These are phyloP conservation scores for Steinernema feltiae DNA, from an alignment of 1,140 invertebrate genomes.

Conservation along the genomic window DNA sequence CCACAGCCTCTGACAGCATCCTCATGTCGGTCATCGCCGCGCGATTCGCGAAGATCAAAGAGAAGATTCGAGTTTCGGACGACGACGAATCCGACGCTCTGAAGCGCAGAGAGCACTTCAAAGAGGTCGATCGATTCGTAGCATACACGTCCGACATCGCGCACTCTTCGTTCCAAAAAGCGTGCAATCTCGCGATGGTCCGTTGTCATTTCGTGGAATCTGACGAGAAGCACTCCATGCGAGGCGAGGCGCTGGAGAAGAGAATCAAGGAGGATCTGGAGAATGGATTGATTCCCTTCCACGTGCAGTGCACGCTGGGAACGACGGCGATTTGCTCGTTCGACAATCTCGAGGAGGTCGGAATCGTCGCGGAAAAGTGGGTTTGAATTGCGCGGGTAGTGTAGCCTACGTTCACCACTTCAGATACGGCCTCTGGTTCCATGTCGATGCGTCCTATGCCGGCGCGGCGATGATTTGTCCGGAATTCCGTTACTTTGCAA, in stretches of 20 bases:
- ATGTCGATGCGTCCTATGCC: conserved; percentile 74
- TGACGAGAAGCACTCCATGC: conserved; percentile 81
- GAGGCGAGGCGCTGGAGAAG: conserved; percentile 75
- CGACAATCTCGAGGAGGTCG: conserved; percentile 82
- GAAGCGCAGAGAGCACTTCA: too few species aligned
- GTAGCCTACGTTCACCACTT: neutral
- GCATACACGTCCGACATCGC: conserved; percentile 73
- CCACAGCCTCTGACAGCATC: conserved; percentile 93
- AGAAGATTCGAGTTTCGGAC: conserved; percentile 45
- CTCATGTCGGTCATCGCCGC: conserved; percentile 90
- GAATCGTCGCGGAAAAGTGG: conserved; percentile 71
- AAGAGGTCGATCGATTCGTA: too few species aligned
- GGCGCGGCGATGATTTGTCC: conserved; percentile 89
- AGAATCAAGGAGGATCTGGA: conserved; percentile 75
- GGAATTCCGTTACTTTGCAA: conserved; percentile 75
- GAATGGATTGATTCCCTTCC: conserved; percentile 89
- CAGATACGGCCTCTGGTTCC: conserved; percentile 58
- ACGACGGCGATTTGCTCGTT: conserved; percentile 90
- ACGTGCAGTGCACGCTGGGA: conserved; percentile 73
- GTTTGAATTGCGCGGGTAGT: conserved; percentile 51
- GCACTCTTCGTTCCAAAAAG: conserved; percentile 98
- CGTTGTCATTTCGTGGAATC: conserved; percentile 92
- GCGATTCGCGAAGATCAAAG: conserved; percentile 80
- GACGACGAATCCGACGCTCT: neutral
- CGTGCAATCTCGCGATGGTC: conserved; percentile 95